Evolutionary conservation across 1,140 invertebrate species (phyloP), one percentile per base, ranked within the genome.

Genomic region (Trachelipus rathkii): DNA sequence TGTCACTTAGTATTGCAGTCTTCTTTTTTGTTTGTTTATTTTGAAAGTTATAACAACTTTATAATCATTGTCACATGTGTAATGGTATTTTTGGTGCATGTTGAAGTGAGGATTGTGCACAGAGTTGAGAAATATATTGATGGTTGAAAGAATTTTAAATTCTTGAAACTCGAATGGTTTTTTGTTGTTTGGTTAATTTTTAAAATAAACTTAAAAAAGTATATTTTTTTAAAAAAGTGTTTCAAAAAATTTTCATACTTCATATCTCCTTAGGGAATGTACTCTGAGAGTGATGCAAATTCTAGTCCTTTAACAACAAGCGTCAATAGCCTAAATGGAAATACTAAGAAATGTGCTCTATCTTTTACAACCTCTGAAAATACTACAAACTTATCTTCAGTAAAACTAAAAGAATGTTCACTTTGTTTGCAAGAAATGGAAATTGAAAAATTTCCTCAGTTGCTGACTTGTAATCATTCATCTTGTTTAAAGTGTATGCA

Each of bases 401-500:
- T 33, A 13, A 68, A 68, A 23, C 50, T 73, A 24, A 66, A 77
- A 44, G 92, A 93, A 84, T 94, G 92, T 85, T 91, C 91, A 1
- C 84, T 94, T 21, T 93, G 92, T 84, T 84, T 93, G 71, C 87
- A 89, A 10, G 90, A 92, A 82, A 84, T 90, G 60, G 86, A 89
- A n/a, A 81, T 83, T 5, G 89, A 91, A 79, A 87, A 89, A 77
- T 93, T 93, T 84, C 91, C 91, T 66, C 85, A 88, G 71, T 86
- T 94, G 77, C 87, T 88, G 33, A 90, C 89, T 50, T 94, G 93
- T 83, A 85, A 88, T 77, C 92, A 94, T 85, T 87, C 90, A 10
- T 91, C 91, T 73, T 95, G 93, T 84, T 88, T 89, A 73, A 87
- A 89, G 72, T 95, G 93, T 84, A 88, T 94, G 82, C 89, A 91